Base-by-base conservation (phyloP, 2,797 vertebrate genomes). In the Graptemys geographica region DNA sequence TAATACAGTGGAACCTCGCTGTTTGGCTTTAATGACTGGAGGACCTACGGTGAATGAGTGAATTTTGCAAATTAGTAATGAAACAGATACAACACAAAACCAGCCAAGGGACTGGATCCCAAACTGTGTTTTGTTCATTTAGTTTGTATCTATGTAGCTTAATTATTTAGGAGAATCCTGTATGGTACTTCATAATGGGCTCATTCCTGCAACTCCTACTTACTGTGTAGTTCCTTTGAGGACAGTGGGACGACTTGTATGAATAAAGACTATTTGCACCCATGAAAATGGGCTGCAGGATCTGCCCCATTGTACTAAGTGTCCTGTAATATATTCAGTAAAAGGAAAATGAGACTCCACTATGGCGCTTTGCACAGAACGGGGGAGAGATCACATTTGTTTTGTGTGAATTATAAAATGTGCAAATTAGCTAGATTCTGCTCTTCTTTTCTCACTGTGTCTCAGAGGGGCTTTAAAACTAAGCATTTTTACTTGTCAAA, bases 1-100 rank as follows among this genome's bases (percentile, higher is more conserved):
- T 27, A 19, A 5, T 0, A 1, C 0, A 2, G 1, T 25, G 6
- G 31, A 33, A 3, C 3, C 86, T 47, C 5, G 18, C 41, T 76
- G 13, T 76, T 44, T 37, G 65, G n/a, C 8, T 72, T 72, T 72
- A 72, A 23, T 72, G 19, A 41, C 10, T 37, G n/a, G 69, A 47
- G 37, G 25, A 44, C 21, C 44, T 76, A 28, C 2, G 2, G 13
- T 76, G 44, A 28, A 76, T 76, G 12, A 27, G 27, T 47, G 27
- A 78, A 78, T 76, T 76, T 72, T 72, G 69, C 21, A 76, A 76
- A 47, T 78, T 78, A 49, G 44, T 31, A 49, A 49, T 28, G 44
- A 27, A 49, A 49, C 3, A 78, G 44, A 47, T 27, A 78, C 44
- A 49, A 47, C 44, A 78, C 12, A 49, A 72, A 78, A 49, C 15